Conservation (phyloP, 2,113 vertebrate genomes). For the Glaucomys volans region DNA sequence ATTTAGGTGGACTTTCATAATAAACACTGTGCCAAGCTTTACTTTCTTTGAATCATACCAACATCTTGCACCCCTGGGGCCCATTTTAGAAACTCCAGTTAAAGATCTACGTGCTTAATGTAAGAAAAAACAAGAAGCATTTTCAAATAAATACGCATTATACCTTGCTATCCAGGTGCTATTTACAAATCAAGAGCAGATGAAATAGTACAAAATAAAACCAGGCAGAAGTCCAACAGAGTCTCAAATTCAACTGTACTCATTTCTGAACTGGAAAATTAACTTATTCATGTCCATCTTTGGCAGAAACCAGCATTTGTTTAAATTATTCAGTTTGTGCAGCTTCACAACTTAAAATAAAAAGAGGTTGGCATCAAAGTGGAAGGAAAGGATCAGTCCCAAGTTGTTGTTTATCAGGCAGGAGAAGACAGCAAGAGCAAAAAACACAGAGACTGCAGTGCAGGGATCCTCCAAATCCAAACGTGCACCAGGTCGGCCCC, state of each 20-base stretch:
- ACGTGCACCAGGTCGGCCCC: constrained; percentile 83
- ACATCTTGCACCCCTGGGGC: constrained; percentile 79
- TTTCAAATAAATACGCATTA: constrained; percentile 92
- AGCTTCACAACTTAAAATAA: constrained; percentile 84
- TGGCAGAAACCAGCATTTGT: constrained; percentile 87
- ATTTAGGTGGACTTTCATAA: constrained; percentile 59
- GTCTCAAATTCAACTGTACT: constrained; percentile 86
- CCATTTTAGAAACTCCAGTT: constrained; percentile 85
- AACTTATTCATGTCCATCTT: constrained; percentile 88
- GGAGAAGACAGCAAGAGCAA: constrained; percentile 86
- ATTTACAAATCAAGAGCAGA: constrained; percentile 90
- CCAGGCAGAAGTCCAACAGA: constrained; percentile 81
- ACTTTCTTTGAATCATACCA: constrained; percentile 83
- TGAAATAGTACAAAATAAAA: constrained; percentile 84
- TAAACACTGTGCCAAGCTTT: constrained; percentile 80
- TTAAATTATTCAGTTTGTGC: constrained; percentile 89
- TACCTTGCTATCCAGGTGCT: constrained; percentile 89
- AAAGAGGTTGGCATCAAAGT: constrained; percentile 88
- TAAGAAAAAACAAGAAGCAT: constrained; percentile 83
- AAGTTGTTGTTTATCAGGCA: constrained; percentile 86
- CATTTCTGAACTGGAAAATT: constrained; percentile 84
- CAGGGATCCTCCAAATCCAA: constrained; percentile 88
- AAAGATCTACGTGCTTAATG: constrained; percentile 87
- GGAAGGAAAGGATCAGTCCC: constrained; percentile 86
- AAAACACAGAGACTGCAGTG: constrained; percentile 81